These are phyloP conservation scores for Lethenteron reissneri DNA, from an alignment of 2,113 vertebrate genomes.

Conservation along the genomic window DNA sequence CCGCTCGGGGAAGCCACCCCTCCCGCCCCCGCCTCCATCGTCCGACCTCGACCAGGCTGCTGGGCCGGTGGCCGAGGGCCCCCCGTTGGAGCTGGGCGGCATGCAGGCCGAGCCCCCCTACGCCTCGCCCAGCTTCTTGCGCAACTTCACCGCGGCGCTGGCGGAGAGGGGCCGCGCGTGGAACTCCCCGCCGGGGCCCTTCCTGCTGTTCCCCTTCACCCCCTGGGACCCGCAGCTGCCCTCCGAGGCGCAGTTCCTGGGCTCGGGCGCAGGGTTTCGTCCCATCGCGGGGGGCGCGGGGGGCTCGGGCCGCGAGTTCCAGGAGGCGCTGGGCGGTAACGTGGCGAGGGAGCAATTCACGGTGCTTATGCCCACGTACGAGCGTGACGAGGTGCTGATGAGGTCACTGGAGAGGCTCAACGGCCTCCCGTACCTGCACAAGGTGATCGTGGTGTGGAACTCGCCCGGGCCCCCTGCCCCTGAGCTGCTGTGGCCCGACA, in stretches of 20 bases:
- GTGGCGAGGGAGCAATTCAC: slow-evolving; percentile 90
- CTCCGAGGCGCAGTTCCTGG: slow-evolving; percentile 87
- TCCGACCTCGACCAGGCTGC: slow-evolving; percentile 41
- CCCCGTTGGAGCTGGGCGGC: slow-evolving; percentile 78
- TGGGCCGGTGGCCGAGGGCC: slow-evolving; percentile 41
- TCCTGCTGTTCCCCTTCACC: slow-evolving; percentile 86
- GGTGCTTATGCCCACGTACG: slow-evolving; percentile 88
- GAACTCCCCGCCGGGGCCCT: slow-evolving; percentile 81
- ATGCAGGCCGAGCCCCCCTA: slow-evolving; percentile 91
- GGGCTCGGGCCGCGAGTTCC: slow-evolving; percentile 92
- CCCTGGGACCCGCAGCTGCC: slow-evolving; percentile 77
- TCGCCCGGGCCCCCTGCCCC: slow-evolving; percentile 87
- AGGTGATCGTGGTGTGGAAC: slow-evolving; percentile 97
- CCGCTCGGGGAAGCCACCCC: slow-evolving; percentile 57
- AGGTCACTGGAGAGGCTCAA: slow-evolving; percentile 88
- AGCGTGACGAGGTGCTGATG: slow-evolving; percentile 93
- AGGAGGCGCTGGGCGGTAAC: slow-evolving; percentile 80
- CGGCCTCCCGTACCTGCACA: slow-evolving; percentile 88
- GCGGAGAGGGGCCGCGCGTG: slow-evolving; percentile 65
- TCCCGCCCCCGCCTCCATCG: slow-evolving; percentile 29
- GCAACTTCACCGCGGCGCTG: slow-evolving; percentile 83
- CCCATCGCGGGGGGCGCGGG: slow-evolving; percentile 83
- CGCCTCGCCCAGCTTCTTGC: slow-evolving; percentile 74
- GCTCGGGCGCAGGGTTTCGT: slow-evolving; percentile 89
- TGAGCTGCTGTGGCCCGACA: slow-evolving; percentile 93